A percentile compares a stretch with the other conserved stretches of the same genome.
Conservation (phyloP, 37 sponge, comb jelly and placozoan species). For the Theonella swinhoei region DNA sequence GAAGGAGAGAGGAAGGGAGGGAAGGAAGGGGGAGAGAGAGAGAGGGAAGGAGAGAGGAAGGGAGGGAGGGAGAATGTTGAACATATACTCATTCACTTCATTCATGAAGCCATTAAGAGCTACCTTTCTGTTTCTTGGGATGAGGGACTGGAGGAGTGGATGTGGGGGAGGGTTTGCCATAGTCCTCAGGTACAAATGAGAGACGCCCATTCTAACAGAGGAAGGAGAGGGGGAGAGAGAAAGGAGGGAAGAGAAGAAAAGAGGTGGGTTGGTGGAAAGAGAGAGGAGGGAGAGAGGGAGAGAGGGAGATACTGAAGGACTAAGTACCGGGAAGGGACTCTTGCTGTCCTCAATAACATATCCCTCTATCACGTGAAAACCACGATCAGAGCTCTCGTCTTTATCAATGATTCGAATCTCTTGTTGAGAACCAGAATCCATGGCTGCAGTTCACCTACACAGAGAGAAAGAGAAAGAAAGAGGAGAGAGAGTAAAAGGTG, state of each 20-base stretch:
- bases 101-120: too few species aligned
- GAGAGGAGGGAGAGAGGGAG: background rate
- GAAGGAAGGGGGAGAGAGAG: background rate
- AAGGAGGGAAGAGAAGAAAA: background rate
- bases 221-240: background rate
- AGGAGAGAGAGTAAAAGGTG: background rate
- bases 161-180: slow-evolving; percentile 53
- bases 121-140: background rate
- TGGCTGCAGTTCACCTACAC: background rate
- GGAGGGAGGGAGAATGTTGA: background rate
- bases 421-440: slow-evolving; percentile 9
- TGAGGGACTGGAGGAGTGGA: background rate
- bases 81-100: too few species aligned
- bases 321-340: slow-evolving; percentile 49
- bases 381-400: slow-evolving; percentile 57
- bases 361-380: slow-evolving; percentile 60
- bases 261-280: background rate
- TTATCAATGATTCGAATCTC: slow-evolving; percentile 68
- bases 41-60: background rate
- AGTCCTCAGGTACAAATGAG: slow-evolving; percentile 78
- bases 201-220: slow-evolving; percentile 50
- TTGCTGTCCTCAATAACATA: slow-evolving; percentile 78
- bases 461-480: slow-evolving; percentile 4
- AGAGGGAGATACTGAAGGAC: too few species aligned
- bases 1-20: background rate